These are phyloP conservation scores for Chamaetylas fuelleborni DNA, from an alignment of 2,113 vertebrate genomes.

Conservation along the genomic window DNA sequence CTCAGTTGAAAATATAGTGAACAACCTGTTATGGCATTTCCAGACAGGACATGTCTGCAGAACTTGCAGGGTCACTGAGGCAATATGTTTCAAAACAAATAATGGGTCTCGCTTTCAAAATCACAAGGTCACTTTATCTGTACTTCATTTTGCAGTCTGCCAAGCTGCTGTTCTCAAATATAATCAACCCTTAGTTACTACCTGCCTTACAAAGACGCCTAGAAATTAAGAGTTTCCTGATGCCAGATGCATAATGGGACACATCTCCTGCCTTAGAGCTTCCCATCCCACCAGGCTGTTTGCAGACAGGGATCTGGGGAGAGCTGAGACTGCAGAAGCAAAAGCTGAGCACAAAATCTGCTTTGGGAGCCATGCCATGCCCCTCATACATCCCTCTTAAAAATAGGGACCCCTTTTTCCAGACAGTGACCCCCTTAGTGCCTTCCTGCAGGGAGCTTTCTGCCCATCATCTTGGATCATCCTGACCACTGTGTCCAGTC, in stretches of 20 bases:
- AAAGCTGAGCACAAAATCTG: background rate
- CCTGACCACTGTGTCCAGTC: fast-evolving
- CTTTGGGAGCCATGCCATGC: background rate
- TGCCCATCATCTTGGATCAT: background rate
- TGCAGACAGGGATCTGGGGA: background rate
- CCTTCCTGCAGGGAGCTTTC: background rate
- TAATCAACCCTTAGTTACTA: background rate
- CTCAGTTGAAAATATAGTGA: background rate
- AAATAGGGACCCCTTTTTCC: background rate
- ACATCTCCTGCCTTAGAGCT: background rate
- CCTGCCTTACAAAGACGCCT: background rate
- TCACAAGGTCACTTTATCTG: constrained; percentile 40
- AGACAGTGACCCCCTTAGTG: background rate
- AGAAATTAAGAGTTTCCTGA: background rate
- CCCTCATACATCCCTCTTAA: fast-evolving
- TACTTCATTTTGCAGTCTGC: constrained; percentile 9
- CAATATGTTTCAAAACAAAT: constrained; percentile 48
- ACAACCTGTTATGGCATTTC: constrained; percentile 54
- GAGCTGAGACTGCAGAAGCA: background rate
- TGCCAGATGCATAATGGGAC: background rate
- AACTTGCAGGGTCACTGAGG: constrained; percentile 39
- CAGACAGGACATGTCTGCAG: constrained; percentile 21
- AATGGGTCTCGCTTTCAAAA: constrained; percentile 20
- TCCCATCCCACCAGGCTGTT: background rate
- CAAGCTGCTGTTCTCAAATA: background rate